Conservation (phyloP, 2,888 invertebrate genomes). For the Cyaniris semiargus region DNA sequence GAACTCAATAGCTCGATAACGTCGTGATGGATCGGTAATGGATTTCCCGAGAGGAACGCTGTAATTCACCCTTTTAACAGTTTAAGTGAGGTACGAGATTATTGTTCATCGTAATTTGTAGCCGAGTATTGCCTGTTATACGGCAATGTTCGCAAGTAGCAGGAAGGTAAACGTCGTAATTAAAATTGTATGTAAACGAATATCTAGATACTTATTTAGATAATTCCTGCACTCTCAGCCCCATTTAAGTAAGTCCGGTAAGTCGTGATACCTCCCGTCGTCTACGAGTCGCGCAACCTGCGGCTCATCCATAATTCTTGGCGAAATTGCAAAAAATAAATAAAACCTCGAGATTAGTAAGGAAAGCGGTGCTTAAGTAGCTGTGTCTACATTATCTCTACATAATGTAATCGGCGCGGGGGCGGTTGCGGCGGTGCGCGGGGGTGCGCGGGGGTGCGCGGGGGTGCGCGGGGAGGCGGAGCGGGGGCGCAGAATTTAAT, state of each 20-base stretch:
- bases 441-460: constrained; percentile 18
- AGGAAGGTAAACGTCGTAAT: neutral
- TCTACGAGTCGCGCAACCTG: neutral
- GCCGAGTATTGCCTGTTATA: neutral
- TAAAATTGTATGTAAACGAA: too few relatives aligned
- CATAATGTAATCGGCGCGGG: constrained; percentile 63
- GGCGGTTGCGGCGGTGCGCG: constrained; percentile 32
- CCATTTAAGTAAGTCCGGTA: neutral
- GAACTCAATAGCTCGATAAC: neutral
- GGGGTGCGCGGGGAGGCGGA: constrained; percentile 39
- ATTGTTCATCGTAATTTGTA: neutral
- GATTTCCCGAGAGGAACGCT: neutral
- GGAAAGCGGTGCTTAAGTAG: constrained; percentile 23
- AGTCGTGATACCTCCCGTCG: neutral
- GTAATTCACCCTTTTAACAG: neutral
- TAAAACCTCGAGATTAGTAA: constrained; percentile 28
- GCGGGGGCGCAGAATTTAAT: constrained; percentile 66
- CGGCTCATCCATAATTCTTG: neutral
- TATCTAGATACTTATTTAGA: neutral
- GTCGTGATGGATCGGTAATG: neutral
- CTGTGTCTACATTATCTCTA: constrained; percentile 35
- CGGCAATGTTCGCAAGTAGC: neutral
- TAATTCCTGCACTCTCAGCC: neutral
- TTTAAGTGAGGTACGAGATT: constrained; percentile 7
- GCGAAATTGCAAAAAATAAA: constrained; percentile 23